Conservation (phyloP, 2,797 vertebrate genomes). For the Malurus leucopterus region DNA sequence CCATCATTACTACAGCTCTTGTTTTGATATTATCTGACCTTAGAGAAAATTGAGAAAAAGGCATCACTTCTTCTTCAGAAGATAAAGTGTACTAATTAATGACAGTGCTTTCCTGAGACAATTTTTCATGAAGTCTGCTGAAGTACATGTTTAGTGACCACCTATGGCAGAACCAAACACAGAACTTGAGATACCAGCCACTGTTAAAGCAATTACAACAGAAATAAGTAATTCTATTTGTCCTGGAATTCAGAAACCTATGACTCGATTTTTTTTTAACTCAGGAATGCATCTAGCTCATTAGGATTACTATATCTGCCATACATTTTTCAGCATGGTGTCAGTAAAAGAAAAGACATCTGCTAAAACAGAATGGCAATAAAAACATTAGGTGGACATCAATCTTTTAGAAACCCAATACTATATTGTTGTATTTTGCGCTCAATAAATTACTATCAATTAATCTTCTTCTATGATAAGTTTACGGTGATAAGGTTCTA, state of each 20-base stretch:
- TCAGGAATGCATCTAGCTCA: not conserved
- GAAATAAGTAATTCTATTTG: not conserved
- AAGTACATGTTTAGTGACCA: not conserved
- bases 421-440: not conserved
- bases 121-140: not conserved
- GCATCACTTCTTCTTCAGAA: not conserved
- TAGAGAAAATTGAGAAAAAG: not conserved
- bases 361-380: not conserved
- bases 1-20: not conserved
- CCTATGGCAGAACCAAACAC: not conserved
- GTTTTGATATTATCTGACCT: not conserved
- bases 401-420: not conserved
- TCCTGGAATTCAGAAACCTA: not conserved
- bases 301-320: not conserved
- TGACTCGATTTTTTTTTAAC: not conserved
- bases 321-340: not conserved
- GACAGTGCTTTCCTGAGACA: not conserved
- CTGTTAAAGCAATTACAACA: not conserved
- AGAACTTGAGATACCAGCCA: not conserved
- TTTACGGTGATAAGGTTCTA: conserved; percentile 8
- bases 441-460: not conserved
- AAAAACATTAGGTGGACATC: not conserved
- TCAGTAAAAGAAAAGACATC: not conserved
- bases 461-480: not conserved
- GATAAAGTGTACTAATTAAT: not conserved